A percentile compares a stretch with the other conserved stretches of the same genome.
phyloP scores from a whole-genome alignment of 2,113 vertebrate genomes.

The Aramus guarauna region DNA sequence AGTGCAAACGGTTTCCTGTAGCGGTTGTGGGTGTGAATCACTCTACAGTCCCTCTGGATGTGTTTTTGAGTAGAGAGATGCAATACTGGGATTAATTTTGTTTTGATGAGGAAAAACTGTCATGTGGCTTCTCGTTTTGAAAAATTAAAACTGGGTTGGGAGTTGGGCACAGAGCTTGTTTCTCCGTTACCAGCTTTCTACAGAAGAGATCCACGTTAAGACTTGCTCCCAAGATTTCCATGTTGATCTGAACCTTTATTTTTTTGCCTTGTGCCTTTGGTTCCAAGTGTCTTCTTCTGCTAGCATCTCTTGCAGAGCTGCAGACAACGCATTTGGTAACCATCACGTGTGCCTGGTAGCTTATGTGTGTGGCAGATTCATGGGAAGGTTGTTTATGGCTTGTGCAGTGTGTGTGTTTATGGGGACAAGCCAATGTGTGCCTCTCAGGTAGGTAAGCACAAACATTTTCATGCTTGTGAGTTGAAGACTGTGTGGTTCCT shows the following conservation, averaged over 20 bases:
- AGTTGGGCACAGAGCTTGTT: background rate
- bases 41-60: slow-evolving; percentile 52
- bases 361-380: background rate
- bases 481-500: background rate
- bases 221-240: background rate
- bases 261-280: background rate
- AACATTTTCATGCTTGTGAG: background rate
- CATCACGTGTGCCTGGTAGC: background rate
- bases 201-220: background rate
- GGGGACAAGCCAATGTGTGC: accelerated
- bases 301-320: background rate
- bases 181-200: background rate
- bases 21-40: slow-evolving; percentile 31
- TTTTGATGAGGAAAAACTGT: slow-evolving; percentile 52
- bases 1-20: slow-evolving; percentile 58
- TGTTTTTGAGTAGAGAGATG: slow-evolving; percentile 31
- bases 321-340: background rate
- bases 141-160: slow-evolving; percentile 33
- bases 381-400: background rate
- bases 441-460: background rate
- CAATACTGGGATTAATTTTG: slow-evolving; percentile 50
- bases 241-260: background rate
- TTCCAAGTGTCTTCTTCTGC: background rate
- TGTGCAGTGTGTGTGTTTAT: background rate
- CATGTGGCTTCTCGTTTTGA: background rate